Evolutionary conservation across 2,113 vertebrate species (phyloP).

Genomic region (Brienomyrus brachyistius): DNA sequence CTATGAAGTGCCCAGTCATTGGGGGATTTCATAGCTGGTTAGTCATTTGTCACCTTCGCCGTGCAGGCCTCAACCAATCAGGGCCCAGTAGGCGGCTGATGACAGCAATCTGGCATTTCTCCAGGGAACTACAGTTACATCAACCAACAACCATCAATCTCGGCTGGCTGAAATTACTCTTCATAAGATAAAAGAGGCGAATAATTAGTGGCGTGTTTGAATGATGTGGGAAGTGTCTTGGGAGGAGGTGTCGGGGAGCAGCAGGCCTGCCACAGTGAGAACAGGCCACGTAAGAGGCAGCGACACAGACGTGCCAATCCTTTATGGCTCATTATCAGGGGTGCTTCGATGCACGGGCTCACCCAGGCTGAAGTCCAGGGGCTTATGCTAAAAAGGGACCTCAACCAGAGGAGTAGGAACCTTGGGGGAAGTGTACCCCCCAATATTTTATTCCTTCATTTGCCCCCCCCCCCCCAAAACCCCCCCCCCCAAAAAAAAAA

Average conservation of each 20-base stretch:
- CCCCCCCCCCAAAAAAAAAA: background rate
- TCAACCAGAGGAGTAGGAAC: background rate
- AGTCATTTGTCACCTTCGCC: background rate
- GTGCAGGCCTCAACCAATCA: background rate
- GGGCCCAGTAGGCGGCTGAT: background rate
- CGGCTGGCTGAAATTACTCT: background rate
- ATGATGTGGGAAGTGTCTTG: background rate
- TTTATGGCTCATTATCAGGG: background rate
- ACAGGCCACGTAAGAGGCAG: background rate
- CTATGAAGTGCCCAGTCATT: background rate
- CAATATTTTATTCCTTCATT: background rate
- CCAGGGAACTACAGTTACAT: background rate
- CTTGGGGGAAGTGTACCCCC: background rate
- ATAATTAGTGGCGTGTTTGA: background rate
- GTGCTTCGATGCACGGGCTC: background rate
- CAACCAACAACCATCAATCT: constrained; percentile 5
- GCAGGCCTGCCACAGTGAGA: background rate
- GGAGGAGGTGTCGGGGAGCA: background rate
- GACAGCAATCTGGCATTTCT: background rate
- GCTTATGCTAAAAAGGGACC: background rate
- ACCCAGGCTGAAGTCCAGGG: background rate
- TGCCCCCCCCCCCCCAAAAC: background rate
- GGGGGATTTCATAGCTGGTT: background rate
- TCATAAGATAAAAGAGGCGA: background rate
- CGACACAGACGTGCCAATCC: background rate